Percentiles rank a stretch among this genome's conserved stretches.
These are phyloP conservation scores for Terrapene triunguis DNA, from an alignment of 2,113 vertebrate genomes.

Conservation along the genomic window DNA sequence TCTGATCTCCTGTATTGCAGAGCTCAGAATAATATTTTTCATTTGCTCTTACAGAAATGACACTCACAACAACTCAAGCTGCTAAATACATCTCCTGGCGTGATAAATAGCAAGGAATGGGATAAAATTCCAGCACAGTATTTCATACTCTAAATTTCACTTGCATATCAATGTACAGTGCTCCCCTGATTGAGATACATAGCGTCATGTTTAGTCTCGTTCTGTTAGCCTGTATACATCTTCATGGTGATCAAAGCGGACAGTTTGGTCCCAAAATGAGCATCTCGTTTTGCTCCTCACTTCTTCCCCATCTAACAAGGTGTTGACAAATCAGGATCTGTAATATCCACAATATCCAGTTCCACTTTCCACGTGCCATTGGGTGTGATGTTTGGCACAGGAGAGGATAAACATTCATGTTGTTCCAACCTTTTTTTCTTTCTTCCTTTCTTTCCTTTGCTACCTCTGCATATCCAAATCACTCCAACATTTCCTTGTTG, in stretches of 20 bases:
- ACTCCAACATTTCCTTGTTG: background rate
- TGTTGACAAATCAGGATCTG: background rate
- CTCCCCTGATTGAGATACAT: constrained; percentile 41
- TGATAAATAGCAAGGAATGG: constrained; percentile 59
- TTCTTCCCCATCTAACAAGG: background rate
- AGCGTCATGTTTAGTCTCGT: constrained; percentile 33
- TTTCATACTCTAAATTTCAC: constrained; percentile 61
- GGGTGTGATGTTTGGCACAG: rapidly evolving
- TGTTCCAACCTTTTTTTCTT: background rate
- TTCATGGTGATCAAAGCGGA: constrained; percentile 59
- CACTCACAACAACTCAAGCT: constrained; percentile 31
- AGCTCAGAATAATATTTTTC: constrained; percentile 62
- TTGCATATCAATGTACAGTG: constrained; percentile 27
- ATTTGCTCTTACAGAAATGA: constrained; percentile 49
- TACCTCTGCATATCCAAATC: background rate
- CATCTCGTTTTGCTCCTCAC: constrained; percentile 36
- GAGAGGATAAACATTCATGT: background rate
- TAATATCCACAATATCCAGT: background rate
- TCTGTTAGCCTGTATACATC: constrained; percentile 59
- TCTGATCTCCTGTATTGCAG: background rate
- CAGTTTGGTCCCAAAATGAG: constrained; percentile 66
- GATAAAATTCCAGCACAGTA: constrained; percentile 12
- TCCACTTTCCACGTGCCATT: rapidly evolving
- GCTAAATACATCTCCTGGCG: constrained; percentile 21
- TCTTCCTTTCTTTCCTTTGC: background rate